Evolutionary conservation across 2,113 vertebrate species (phyloP).

Genomic region (Passer montanus): DNA sequence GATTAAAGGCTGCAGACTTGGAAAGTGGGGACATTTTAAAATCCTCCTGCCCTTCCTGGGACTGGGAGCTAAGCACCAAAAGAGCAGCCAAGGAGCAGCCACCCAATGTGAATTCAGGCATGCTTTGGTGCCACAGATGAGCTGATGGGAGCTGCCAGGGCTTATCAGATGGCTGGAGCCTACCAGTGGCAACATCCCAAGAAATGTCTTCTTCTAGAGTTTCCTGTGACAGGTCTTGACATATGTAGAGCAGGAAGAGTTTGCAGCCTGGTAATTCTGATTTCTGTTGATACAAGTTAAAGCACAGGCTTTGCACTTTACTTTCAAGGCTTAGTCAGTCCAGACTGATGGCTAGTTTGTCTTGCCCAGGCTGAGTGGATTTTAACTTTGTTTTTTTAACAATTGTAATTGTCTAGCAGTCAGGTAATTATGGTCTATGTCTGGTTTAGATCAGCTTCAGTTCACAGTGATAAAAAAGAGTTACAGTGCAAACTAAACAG

Average conservation of each 20-base stretch:
- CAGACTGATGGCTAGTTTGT: neutral
- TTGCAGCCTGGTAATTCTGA: neutral
- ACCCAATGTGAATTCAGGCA: neutral
- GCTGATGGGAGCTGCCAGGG: neutral
- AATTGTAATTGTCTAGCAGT: neutral
- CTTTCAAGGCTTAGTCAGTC: neutral
- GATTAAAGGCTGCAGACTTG: neutral
- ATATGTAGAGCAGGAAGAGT: neutral
- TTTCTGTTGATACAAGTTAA: neutral
- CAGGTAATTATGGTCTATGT: neutral
- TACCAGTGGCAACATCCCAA: neutral
- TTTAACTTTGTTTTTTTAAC: neutral
- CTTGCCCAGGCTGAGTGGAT: neutral
- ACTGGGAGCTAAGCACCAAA: neutral
- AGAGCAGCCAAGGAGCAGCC: neutral
- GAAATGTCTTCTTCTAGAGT: neutral
- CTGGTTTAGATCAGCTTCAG: neutral
- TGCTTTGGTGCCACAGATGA: neutral
- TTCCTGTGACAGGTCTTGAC: neutral
- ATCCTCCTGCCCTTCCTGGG: neutral
- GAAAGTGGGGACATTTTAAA: neutral
- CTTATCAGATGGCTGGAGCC: neutral
- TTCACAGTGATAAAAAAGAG: neutral
- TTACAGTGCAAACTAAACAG: neutral
- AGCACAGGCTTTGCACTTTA: neutral